Conservation (phyloP, 2,797 vertebrate species). For the Microctenopoma steveboyesi region DNA sequence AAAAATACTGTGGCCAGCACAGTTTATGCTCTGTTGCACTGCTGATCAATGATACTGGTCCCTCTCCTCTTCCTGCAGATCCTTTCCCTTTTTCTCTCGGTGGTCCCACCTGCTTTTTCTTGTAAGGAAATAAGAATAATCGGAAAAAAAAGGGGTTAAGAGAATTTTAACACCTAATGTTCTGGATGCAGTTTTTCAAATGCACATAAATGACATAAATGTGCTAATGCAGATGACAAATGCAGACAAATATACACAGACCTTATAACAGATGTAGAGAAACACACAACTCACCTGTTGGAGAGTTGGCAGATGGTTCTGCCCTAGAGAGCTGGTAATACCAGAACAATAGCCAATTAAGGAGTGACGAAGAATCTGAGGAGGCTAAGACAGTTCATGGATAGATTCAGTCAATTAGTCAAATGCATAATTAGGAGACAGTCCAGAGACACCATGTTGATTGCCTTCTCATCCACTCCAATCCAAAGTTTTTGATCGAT, state of each 20-base stretch:
- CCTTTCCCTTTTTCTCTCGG: conserved; percentile 12
- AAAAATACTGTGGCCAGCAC: conserved; percentile 70
- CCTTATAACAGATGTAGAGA: conserved; percentile 60
- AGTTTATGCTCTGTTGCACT: conserved; percentile 73
- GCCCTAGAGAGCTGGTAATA: conserved; percentile 74
- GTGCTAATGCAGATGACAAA: conserved; percentile 11
- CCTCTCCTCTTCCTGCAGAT: conserved; percentile 52
- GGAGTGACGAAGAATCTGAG: conserved; percentile 64
- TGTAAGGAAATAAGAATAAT: conserved; percentile 6
- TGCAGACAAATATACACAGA: conserved; percentile 39
- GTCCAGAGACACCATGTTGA: conserved; percentile 66
- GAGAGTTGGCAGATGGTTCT: conserved; percentile 73
- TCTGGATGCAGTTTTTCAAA: conserved; percentile 3
- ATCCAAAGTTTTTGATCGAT: conserved; percentile 44
- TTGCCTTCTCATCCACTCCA: conserved; percentile 52
- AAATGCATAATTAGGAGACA: conserved; percentile 62
- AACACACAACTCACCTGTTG: conserved; percentile 71
- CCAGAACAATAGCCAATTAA: conserved; percentile 78
- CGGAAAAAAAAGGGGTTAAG: background rate
- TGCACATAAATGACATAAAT: background rate
- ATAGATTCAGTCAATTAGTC: conserved; percentile 77
- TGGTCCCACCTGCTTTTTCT: background rate
- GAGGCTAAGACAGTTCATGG: conserved; percentile 64
- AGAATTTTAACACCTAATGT: background rate
- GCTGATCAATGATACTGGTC: conserved; percentile 74